Evolutionary conservation across 1,140 invertebrate species (phyloP).

Genomic region (Cheumatopsyche charites): DNA sequence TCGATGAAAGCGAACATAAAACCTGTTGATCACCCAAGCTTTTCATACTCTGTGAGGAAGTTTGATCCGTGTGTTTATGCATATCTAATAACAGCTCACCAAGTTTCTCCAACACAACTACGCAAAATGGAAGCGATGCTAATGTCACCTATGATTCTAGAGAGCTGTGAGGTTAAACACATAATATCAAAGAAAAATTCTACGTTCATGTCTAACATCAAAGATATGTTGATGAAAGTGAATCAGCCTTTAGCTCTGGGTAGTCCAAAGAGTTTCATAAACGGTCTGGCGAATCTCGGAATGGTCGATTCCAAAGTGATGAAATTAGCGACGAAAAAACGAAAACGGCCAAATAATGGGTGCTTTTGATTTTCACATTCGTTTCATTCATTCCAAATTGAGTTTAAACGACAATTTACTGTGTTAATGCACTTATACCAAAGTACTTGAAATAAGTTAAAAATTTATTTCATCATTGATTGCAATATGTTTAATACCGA

Average conservation of each 20-base stretch:
- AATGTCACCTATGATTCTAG: conserved; percentile 14
- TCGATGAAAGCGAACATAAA: conserved; percentile 59
- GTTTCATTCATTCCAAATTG: too few species aligned
- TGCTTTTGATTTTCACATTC: conserved; percentile 35
- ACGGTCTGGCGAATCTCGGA: conserved; percentile 33
- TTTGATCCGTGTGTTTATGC: conserved; percentile 54
- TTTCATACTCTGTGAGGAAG: conserved; percentile 64
- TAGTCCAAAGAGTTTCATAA: conserved; percentile 42
- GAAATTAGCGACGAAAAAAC: conserved; percentile 30
- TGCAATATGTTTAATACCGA: too few species aligned
- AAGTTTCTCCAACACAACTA: conserved; percentile 36
- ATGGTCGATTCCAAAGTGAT: conserved; percentile 26
- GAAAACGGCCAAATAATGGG: conserved; percentile 38
- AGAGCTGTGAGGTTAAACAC: conserved; percentile 18
- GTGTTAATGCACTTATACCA: too few species aligned
- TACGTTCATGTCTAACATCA: neutral
- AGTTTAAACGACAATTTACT: too few species aligned
- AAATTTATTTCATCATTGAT: too few species aligned
- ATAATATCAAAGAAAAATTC: conserved; percentile 24
- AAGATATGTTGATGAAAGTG: conserved; percentile 8
- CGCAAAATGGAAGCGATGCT: conserved; percentile 24
- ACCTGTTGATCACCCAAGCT: conserved; percentile 65
- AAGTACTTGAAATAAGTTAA: too few species aligned
- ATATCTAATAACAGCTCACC: conserved; percentile 43
- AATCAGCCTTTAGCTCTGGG: conserved; percentile 22